Base-by-base conservation (phyloP, 92 coral and sea anemone species). In the Phenganax marumi region DNA sequence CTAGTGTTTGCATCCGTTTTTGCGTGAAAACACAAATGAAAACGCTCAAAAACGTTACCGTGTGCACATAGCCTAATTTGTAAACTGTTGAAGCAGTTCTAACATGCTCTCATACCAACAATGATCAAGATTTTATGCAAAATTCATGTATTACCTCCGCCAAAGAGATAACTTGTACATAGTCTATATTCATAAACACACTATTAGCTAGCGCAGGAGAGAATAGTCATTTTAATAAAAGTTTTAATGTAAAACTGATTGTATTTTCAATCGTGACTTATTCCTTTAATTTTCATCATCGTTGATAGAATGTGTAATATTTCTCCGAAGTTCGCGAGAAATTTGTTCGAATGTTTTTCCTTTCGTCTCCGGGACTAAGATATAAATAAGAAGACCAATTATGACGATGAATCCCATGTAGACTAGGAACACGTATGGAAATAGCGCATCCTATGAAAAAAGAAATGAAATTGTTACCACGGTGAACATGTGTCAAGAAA, bases 301-400 rank as follows among this genome's bases (percentile, higher is more conserved):
- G 23, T 76, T 76, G 6, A 76, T 24, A n/a, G 53, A 24, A 12
- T 26, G 52, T 74, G 14, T 39, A 22, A 16, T 26, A 8, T 60
- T 7, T 54, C 50, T 55, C 3, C 52, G 68, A 55, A 78, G 73
- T 47, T 62, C 58, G 0, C 52, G 81, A 12, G 98, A 73, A 54
- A 95, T 92, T 83, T 95, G 91, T 50, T 95, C 93, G 60, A 95
- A 91, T 13, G 96, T 85, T 48, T 86, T 91, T 33, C 97, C 98
- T 79, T 95, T 95, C 9, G 98, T 95, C 81, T 95, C 98, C 8
- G 98, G 97, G 39, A 95, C 96, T 24, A 77, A 84, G 73, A 86
- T 50, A 18, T 75, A 88, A 19, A 91, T 91, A 24, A 95, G 93
- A 11, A 85, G 13, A 89, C 93, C 92, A 62, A 89, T 87, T 17